Percentiles rank a stretch among this genome's conserved stretches.
phyloP scores from a whole-genome alignment of 2,888 invertebrate genomes.

The Erynnis tages region DNA sequence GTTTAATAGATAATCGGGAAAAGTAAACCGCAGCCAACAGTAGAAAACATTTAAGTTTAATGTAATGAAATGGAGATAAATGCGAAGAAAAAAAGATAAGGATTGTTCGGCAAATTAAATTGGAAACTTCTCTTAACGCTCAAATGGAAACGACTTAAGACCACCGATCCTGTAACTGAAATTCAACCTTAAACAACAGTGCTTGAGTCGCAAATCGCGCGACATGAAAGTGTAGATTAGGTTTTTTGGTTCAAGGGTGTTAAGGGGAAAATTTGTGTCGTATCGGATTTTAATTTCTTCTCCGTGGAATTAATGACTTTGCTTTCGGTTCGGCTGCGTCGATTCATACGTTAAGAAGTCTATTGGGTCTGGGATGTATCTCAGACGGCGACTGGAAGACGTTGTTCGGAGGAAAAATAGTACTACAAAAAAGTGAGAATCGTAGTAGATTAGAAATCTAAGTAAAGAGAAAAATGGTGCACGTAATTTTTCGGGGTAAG shows the following conservation, averaged over 20 bases:
- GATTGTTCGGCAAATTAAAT: constrained; percentile 76
- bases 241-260: constrained; percentile 30
- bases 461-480: too few relatives aligned
- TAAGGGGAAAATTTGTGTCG: constrained; percentile 72
- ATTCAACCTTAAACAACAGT: constrained; percentile 17
- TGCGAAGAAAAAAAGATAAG: constrained; percentile 67
- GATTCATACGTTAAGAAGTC: constrained; percentile 62
- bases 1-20: constrained; percentile 24
- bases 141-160: constrained; percentile 37
- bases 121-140: constrained; percentile 59
- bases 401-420: too few relatives aligned
- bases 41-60: constrained; percentile 58
- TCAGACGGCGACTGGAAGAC: too few relatives aligned
- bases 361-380: constrained; percentile 48
- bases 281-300: constrained; percentile 80
- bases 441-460: too few relatives aligned
- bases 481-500: too few relatives aligned
- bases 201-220: constrained; percentile 35
- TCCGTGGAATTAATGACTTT: constrained; percentile 74
- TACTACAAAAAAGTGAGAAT: too few relatives aligned
- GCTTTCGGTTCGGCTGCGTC: constrained; percentile 56
- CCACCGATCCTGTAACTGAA: constrained; percentile 6
- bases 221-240: constrained; percentile 35
- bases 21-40: constrained; percentile 14
- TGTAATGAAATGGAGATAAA: constrained; percentile 76